Evolutionary conservation across 2,888 invertebrate genomes (phyloP), one percentile per base, ranked within the genome.

Genomic region (Pterobdella sp.): DNA sequence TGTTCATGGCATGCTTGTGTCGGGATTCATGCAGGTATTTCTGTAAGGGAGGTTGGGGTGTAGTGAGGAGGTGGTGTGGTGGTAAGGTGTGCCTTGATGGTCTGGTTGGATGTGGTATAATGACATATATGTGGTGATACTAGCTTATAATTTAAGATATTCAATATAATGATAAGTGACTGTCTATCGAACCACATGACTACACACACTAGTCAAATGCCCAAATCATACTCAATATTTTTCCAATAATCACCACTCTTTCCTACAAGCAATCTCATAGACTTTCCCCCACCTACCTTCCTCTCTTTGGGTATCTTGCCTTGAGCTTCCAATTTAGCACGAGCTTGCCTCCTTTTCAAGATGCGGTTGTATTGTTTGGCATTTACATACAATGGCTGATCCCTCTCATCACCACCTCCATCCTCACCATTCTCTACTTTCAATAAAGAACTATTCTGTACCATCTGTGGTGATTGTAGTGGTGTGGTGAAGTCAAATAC

Each of bases 1-100:
- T 88, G 83, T 96, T 96, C 93, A 97, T 94, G 0, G 97, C 97
- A 83, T 97, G 96, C 76, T 92, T 87, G 84, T 97, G 97, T 65
- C 96, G 87, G 0, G 96, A 96, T 84, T 96, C 96, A 81, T 97
- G 96, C n/a, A 97, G 87, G 83, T 97, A 97, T 90, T 95, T 96
- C 92, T 93, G 85, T 68, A 7, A 22, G 4, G 31, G 4, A 37
- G 4, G 10, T n/a, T n/a, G n/a, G n/a, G n/a, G n/a, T n/a, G n/a
- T n/a, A n/a, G n/a, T n/a, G n/a, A 14, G 49, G 7, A 22, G 7
- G 49, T 42, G 49, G 7, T 42, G 7, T 7, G 7, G 49, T 42
- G 49, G 7, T 7, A 14, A 42, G 7, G 49, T 42, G 49, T 42
- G 7, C 22, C 10, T 42, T 7, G 7, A 22, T 42, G 7, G 22